These are phyloP conservation scores for Pomatorhinus ruficollis DNA, from an alignment of 2,113 vertebrate genomes.

Conservation along the genomic window DNA sequence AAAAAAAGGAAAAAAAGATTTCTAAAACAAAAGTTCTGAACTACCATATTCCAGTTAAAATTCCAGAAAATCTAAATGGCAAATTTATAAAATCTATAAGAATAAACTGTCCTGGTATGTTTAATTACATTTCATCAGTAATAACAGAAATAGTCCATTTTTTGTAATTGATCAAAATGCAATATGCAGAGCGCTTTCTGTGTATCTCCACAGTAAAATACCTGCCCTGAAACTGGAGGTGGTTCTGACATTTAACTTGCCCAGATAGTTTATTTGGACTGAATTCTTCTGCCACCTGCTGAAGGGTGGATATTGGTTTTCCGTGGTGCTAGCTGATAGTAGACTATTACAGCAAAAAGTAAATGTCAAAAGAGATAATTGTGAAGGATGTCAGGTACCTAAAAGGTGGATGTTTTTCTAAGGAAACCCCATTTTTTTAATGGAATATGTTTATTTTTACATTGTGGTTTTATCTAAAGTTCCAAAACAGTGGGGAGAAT, in stretches of 20 bases:
- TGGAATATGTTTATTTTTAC: background rate
- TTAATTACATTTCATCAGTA: background rate
- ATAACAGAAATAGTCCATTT: background rate
- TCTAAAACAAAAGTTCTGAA: background rate
- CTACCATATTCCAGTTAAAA: background rate
- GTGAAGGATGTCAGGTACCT: background rate
- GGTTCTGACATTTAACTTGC: background rate
- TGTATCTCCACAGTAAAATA: background rate
- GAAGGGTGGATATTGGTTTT: background rate
- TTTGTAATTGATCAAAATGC: background rate
- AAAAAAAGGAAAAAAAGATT: background rate
- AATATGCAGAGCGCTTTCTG: background rate
- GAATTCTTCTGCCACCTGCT: background rate
- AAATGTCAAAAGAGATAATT: background rate
- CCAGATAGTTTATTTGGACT: background rate
- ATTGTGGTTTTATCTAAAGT: background rate
- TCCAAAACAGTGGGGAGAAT: background rate
- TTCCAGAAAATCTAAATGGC: background rate
- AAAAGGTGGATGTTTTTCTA: background rate
- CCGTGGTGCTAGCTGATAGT: background rate
- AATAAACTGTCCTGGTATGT: background rate
- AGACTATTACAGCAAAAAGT: background rate
- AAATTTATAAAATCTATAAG: background rate
- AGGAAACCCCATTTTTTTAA: rapidly evolving
- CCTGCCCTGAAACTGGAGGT: background rate